Conservation (phyloP, 2,888 invertebrate genomes). For the Meganola albula region DNA sequence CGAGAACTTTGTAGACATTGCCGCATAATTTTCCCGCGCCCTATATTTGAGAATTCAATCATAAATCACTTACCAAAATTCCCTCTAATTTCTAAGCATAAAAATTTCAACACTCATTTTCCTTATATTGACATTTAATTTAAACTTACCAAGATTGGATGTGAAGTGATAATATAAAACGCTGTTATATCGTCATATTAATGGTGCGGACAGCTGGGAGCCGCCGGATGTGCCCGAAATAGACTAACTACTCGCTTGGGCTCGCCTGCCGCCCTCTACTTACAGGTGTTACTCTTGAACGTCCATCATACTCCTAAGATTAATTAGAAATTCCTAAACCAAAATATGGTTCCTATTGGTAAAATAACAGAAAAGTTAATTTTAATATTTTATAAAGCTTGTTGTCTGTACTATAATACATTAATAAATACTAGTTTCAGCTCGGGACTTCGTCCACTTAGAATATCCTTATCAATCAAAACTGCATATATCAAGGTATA, state of each 20-base stretch:
- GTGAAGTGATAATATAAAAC: conserved; percentile 51
- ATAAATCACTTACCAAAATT: neutral
- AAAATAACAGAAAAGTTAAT: too few species aligned
- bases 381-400: too few species aligned
- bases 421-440: too few species aligned
- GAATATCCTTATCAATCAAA: too few species aligned
- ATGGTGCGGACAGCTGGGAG: conserved; percentile 63
- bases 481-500: too few species aligned
- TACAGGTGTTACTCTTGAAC: conserved; percentile 52
- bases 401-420: too few species aligned
- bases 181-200: conserved; percentile 69
- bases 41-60: conserved; percentile 1
- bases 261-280: conserved; percentile 16
- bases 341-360: too few species aligned
- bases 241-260: conserved; percentile 37
- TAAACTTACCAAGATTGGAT: conserved; percentile 51
- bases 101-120: conserved; percentile 20
- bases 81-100: conserved; percentile 10
- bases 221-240: conserved; percentile 69
- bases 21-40: too few species aligned
- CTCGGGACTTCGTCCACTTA: too few species aligned
- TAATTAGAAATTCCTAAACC: too few species aligned
- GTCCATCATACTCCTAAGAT: conserved; percentile 62
- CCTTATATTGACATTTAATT: conserved; percentile 57
- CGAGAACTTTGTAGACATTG: too few species aligned